Evolutionary conservation across 35 echinoderm and acorn worm genomes (phyloP).

Genomic region (Ophioderma brevispina): DNA sequence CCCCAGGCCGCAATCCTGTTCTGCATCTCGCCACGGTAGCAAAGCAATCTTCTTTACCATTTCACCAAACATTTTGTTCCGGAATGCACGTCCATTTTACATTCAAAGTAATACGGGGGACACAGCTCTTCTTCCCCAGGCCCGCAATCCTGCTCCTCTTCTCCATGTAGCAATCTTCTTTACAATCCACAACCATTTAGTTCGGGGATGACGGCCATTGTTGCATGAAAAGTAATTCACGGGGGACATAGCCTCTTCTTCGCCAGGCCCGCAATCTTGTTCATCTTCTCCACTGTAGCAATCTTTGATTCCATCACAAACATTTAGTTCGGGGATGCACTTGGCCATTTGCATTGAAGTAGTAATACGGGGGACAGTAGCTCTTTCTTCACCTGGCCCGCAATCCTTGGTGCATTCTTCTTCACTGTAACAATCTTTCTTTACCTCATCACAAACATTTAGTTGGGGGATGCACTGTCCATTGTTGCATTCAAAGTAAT

Average conservation of each 20-base stretch:
- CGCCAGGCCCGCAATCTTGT: not conserved
- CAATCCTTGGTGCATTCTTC: constrained; percentile 56
- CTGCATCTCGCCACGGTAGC: constrained; percentile 13
- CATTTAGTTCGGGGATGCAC: not conserved
- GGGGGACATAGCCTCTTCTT: no score
- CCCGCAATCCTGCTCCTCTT: not conserved
- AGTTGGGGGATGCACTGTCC: constrained; percentile 8
- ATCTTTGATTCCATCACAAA: constrained; percentile 50
- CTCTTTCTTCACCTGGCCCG: not conserved
- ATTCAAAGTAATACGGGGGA: no score
- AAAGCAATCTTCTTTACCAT: constrained; percentile 25
- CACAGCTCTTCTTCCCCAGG: no score
- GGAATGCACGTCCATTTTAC: constrained; percentile 21
- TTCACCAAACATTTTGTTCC: not conserved
- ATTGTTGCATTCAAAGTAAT: constrained; percentile 43
- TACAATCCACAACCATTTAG: no score
- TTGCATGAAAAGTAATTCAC: no score
- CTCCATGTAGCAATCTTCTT: no score
- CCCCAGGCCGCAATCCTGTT: not conserved
- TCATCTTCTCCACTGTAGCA: constrained; percentile 53
- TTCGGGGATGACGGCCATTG: no score
- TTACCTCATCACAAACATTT: constrained; percentile 14
- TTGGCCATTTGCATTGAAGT: constrained; percentile 24
- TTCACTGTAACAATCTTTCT: constrained; percentile 25
- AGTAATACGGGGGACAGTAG: not conserved